These are phyloP conservation scores for Leuctra nigra DNA, from an alignment of 2,888 invertebrate species.

Conservation along the genomic window DNA sequence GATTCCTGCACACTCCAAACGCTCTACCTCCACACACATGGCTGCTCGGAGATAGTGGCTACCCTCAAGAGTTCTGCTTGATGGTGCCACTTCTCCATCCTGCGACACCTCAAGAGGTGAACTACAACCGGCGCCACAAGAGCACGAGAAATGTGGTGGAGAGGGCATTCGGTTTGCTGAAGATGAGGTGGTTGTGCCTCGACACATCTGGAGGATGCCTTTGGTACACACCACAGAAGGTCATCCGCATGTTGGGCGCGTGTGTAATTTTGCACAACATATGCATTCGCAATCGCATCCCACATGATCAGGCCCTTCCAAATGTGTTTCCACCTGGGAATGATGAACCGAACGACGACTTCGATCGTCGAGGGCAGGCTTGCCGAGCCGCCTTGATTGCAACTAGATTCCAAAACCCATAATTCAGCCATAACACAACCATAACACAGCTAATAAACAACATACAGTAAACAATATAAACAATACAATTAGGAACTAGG, in stretches of 20 bases:
- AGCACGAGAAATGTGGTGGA: background rate
- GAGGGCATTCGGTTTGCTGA: background rate
- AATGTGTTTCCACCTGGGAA: no score
- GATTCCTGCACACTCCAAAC: background rate
- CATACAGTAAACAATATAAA: no score
- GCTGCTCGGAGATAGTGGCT: background rate
- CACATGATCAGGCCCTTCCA: no score
- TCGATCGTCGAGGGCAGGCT: no score
- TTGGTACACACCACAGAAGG: background rate
- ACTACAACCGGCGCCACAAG: background rate
- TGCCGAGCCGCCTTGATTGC: no score
- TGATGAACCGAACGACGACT: no score
- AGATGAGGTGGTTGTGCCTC: background rate
- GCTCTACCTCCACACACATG: background rate
- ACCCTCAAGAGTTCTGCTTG: background rate
- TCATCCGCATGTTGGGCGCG: background rate
- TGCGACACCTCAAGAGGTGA: background rate
- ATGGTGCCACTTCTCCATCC: background rate
- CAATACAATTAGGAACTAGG: no score
- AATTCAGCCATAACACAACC: no score
- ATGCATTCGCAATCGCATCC: background rate
- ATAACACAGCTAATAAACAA: no score
- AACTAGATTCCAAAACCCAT: no score
- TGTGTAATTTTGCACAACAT: background rate
- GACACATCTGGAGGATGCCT: background rate